Percentiles rank a stretch among this genome's conserved stretches.
Evolutionary conservation across 2,113 vertebrate species (phyloP).

Genomic region (Cyprinodon variegatus): DNA sequence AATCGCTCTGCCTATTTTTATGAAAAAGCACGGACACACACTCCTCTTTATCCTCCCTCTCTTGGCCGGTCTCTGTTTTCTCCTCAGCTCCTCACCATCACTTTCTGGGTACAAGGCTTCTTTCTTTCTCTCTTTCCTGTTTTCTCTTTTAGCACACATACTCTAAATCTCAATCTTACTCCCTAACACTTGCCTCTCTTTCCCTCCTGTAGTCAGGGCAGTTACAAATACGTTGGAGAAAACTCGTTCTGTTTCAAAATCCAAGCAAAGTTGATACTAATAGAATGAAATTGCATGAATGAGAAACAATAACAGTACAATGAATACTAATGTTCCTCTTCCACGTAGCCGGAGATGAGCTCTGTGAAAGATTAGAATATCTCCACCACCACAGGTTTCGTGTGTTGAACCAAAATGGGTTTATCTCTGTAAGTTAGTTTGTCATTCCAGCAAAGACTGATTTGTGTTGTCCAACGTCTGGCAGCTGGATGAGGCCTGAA

Average conservation of each 20-base stretch:
- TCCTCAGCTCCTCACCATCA: conserved; percentile 41
- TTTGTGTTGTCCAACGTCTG: conserved; percentile 38
- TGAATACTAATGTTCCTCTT: conserved; percentile 47
- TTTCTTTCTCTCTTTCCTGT: conserved; percentile 9
- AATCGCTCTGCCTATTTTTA: conserved; percentile 46
- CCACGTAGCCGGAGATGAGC: conserved; percentile 42
- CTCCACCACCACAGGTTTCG: conserved; percentile 29
- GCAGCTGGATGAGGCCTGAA: conserved; percentile 43
- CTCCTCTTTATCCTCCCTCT: conserved; percentile 20
- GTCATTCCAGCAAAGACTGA: conserved; percentile 45
- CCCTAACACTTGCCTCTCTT: background rate
- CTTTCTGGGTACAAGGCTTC: conserved; percentile 42
- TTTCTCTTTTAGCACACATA: background rate
- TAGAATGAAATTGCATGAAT: conserved; percentile 35
- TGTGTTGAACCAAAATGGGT: conserved; percentile 7
- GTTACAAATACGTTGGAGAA: conserved; percentile 42
- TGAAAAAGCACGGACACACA: conserved; percentile 6
- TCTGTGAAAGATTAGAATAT: conserved; percentile 44
- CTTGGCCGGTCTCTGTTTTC: conserved; percentile 40
- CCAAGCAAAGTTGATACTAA: conserved; percentile 26
- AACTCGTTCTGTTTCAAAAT: conserved; percentile 31
- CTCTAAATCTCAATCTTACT: conserved; percentile 35
- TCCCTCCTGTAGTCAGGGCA: conserved; percentile 48
- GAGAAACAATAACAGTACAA: conserved; percentile 49
- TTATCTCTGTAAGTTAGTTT: conserved; percentile 17